phyloP scores from a whole-genome alignment of 1,140 invertebrate species.

The Nephila pilipes region DNA sequence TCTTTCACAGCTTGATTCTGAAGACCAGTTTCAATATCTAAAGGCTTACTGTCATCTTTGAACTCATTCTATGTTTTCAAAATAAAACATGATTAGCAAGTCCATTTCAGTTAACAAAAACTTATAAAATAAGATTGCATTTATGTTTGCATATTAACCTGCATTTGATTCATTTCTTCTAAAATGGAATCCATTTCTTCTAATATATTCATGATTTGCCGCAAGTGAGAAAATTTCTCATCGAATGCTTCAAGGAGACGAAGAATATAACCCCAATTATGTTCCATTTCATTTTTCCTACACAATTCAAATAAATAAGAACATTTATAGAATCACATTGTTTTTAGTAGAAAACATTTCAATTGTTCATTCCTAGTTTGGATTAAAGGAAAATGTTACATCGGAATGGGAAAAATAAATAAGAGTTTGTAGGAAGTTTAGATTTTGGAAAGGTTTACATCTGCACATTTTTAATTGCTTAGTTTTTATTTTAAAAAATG shows the following conservation, averaged over 20 bases:
- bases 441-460: too few relatives aligned
- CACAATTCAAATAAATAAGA: background rate
- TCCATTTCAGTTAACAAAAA: background rate
- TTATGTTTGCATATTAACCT: constrained; percentile 13
- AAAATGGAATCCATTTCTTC: constrained; percentile 66
- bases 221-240: constrained; percentile 67
- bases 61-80: constrained; percentile 25
- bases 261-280: constrained; percentile 60
- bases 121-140: background rate
- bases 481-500: too few relatives aligned
- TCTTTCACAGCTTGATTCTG: constrained; percentile 53
- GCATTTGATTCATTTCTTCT: constrained; percentile 65
- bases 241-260: constrained; percentile 60
- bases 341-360: background rate
- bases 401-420: too few relatives aligned
- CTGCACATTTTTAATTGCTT: too few relatives aligned
- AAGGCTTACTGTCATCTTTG: constrained; percentile 28
- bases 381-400: too few relatives aligned
- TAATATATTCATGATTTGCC: constrained; percentile 57
- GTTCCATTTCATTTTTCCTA: constrained; percentile 59
- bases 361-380: background rate
- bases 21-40: constrained; percentile 57
- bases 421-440: too few relatives aligned
- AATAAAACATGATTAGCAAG: background rate
- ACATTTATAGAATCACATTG: background rate